Evolutionary conservation across 2,113 vertebrate genomes (phyloP).

Genomic region (Etia nguti): DNA sequence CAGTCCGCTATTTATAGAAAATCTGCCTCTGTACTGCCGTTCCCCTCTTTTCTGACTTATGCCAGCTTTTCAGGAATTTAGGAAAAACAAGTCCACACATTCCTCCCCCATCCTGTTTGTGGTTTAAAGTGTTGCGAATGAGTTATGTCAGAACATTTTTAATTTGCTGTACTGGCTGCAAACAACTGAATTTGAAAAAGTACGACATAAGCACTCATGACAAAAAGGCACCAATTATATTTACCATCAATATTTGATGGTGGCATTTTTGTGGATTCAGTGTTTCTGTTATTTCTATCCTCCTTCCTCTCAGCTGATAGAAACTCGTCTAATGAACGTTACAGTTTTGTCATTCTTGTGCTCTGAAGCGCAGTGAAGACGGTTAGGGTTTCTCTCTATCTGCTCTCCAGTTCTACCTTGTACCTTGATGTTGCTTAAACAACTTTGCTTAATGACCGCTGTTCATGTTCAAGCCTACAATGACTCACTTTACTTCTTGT

Average conservation of each 20-base stretch:
- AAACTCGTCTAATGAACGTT: neutral
- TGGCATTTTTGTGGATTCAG: neutral
- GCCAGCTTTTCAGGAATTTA: slow-evolving; percentile 22
- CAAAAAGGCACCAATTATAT: neutral
- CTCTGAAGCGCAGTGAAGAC: neutral
- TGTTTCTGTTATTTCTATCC: neutral
- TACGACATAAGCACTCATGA: neutral
- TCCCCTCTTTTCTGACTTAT: neutral
- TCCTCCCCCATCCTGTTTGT: neutral
- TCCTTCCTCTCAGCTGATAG: neutral
- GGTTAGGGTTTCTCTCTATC: neutral
- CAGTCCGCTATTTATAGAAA: slow-evolving; percentile 47
- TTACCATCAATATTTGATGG: rapidly evolving
- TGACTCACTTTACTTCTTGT: neutral
- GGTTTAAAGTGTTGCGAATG: neutral
- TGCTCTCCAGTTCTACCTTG: neutral
- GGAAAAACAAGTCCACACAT: neutral
- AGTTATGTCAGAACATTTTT: neutral
- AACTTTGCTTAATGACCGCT: neutral
- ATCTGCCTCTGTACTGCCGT: neutral
- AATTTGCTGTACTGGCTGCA: neutral
- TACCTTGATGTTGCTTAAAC: neutral
- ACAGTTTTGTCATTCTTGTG: neutral
- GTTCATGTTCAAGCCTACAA: neutral
- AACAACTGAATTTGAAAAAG: neutral